Conservation (phyloP, 2,113 vertebrate genomes). For the Etheostoma spectabile region DNA sequence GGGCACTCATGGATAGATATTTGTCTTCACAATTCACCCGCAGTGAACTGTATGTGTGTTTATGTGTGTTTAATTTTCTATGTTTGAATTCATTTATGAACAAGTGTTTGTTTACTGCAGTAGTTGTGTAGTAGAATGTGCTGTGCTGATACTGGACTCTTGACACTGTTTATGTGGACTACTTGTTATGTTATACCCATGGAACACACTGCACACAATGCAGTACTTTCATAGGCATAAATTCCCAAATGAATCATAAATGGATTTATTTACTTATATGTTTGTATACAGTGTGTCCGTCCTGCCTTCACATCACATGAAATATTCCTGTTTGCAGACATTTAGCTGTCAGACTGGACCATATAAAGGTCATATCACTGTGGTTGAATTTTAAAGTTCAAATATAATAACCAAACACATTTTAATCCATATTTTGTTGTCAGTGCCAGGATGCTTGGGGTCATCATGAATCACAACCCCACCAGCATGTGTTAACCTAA, state of each 20-base stretch:
- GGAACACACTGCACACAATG: background rate
- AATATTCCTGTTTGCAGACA: conserved; percentile 2
- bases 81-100: conserved; percentile 50
- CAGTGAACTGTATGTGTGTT: background rate
- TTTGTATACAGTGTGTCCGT: background rate
- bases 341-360: conserved; percentile 6
- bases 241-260: conserved; percentile 19
- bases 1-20: conserved; percentile 22
- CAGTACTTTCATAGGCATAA: background rate
- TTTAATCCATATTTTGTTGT: conserved; percentile 55
- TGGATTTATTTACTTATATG: conserved; percentile 14
- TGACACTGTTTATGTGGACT: conserved; percentile 28
- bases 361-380: conserved; percentile 12
- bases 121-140: background rate
- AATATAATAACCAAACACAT: conserved; percentile 27
- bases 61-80: background rate
- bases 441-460: conserved; percentile 39
- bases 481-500: conserved; percentile 62
- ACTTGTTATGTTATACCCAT: conserved; percentile 4
- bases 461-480: conserved; percentile 57
- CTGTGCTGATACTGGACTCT: conserved; percentile 37
- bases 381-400: conserved; percentile 25
- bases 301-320: conserved; percentile 4
- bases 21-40: conserved; percentile 25
- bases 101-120: conserved; percentile 41